These are phyloP conservation scores for Busseola fusca DNA, from an alignment of 2,888 invertebrate species.

Conservation along the genomic window DNA sequence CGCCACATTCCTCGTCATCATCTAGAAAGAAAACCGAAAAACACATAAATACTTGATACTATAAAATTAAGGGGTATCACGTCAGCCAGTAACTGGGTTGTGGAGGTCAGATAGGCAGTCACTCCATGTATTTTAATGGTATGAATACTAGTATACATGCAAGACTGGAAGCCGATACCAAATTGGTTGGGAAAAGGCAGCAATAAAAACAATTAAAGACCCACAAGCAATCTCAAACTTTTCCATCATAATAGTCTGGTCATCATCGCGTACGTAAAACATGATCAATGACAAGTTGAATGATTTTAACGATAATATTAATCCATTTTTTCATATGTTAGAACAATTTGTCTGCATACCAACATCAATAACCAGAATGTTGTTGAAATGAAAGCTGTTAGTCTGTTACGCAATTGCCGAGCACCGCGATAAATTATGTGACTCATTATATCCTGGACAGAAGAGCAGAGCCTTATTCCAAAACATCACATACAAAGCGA, in stretches of 20 bases:
- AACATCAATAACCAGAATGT: too few relatives aligned
- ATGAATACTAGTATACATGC: not conserved
- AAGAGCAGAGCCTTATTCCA: not conserved
- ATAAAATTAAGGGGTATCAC: not conserved
- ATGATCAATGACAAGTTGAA: too few relatives aligned
- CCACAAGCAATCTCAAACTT: not conserved
- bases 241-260: not conserved
- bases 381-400: too few relatives aligned
- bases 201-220: too few relatives aligned
- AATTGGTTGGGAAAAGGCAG: not conserved
- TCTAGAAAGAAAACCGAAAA: conserved; percentile 69
- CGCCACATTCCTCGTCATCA: conserved; percentile 83
- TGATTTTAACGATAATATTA: too few relatives aligned
- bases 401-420: too few relatives aligned
- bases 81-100: not conserved
- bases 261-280: too few relatives aligned
- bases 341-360: too few relatives aligned
- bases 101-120: not conserved
- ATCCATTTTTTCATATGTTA: too few relatives aligned
- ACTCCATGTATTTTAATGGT: not conserved
- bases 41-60: not conserved
- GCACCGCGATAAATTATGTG: not conserved
- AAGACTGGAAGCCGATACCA: not conserved
- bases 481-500: not conserved
- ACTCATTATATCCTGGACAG: not conserved